Evolutionary conservation across 2,113 vertebrate genomes (phyloP).

Genomic region (Promerops cafer): DNA sequence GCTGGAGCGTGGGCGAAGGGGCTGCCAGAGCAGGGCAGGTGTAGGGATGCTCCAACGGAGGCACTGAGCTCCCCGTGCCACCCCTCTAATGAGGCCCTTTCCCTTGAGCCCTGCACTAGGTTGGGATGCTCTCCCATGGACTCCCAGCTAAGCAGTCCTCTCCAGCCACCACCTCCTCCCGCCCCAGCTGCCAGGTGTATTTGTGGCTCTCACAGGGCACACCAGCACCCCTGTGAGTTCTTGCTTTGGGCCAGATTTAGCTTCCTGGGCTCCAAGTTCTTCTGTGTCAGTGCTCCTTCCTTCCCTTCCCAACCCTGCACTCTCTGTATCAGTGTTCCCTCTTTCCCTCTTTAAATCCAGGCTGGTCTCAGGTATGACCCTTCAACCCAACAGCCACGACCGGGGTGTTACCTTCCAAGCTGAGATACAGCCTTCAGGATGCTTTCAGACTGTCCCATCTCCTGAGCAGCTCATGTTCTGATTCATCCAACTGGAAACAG

Average conservation of each 20-base stretch:
- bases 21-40: not conserved
- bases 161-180: not conserved
- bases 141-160: not conserved
- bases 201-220: not conserved
- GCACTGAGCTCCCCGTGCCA: not conserved
- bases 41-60: accelerated
- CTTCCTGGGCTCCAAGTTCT: not conserved
- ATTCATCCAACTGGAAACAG: not conserved
- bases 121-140: not conserved
- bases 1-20: not conserved
- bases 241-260: not conserved
- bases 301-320: not conserved
- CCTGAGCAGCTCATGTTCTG: accelerated
- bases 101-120: not conserved
- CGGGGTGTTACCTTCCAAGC: not conserved
- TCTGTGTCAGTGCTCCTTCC: not conserved
- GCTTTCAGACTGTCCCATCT: not conserved
- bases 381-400: not conserved
- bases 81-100: not conserved
- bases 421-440: not conserved
- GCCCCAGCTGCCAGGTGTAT: not conserved
- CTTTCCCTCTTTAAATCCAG: not conserved
- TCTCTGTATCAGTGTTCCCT: not conserved
- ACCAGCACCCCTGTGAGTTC: not conserved
- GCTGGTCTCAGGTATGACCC: not conserved